Base-by-base conservation (phyloP, 2,797 vertebrate genomes). In the Cuniculus paca region DNA sequence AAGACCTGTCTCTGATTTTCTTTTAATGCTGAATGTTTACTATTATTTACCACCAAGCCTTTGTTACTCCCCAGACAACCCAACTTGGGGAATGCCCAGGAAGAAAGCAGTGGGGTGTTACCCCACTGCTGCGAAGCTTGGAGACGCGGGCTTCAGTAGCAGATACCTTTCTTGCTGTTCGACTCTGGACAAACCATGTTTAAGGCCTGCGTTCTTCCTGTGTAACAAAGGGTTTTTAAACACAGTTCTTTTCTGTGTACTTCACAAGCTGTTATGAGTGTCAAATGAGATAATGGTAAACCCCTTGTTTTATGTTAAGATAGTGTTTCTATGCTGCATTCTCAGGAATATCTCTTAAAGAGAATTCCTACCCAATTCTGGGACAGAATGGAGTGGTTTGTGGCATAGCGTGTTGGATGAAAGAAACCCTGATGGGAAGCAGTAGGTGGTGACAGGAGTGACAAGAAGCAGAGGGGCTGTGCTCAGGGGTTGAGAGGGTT, bases 391-490 rank as follows among this genome's bases (percentile, higher is more conserved):
- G 56, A 13, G 19, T 63, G 50, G 26, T 65, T 31, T 88, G 94
- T 93, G 77, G 68, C 58, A 2, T 74, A 80, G 60, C 50, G 45
- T 61, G 63, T 34, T 80, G 6, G 78, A 87, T 89, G 91, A 95
- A 36, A 92, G 86, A 72, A 79, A 42, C 82, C 78, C 58, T 80
- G 36, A 14, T 90, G 87, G 92, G 92, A 92, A 88, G 48, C 94
- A 34, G 74, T 52, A 24, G 92, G 90, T 45, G 42, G 54, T 74
- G 28, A 60, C 9, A 16, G 70, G 42, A 72, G 7, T 52, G 75
- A 65, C 70, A 50, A 45, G 84, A 63, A 63, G 78, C 54, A 4
- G 11, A 1, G 48, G 11, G 26, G 82, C 22, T 81, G 24, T 24
- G 70, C 80, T 58, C 70, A 20, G 70, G 28, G 45, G 75, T 36